phyloP scores from a whole-genome alignment of 2,797 vertebrate genomes.

The Notolepis coatsorum region DNA sequence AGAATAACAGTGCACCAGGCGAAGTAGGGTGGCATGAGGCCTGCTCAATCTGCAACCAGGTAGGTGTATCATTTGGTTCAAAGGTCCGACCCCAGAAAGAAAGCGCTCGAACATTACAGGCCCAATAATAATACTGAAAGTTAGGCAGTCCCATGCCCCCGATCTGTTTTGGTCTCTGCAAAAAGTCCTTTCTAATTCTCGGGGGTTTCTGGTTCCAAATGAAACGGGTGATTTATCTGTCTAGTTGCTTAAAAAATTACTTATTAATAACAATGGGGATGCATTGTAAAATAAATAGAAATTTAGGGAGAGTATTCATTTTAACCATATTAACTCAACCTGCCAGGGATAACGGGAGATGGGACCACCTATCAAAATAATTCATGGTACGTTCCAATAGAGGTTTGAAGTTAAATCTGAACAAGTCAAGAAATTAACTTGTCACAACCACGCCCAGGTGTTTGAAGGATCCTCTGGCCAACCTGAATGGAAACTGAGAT shows the following conservation, averaged over 20 bases:
- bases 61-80: too few species aligned
- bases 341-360: slow-evolving; percentile 1
- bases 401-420: background rate
- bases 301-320: slow-evolving; percentile 4
- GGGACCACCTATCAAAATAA: background rate
- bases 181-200: slow-evolving; percentile 7
- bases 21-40: too few species aligned
- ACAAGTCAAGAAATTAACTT: background rate
- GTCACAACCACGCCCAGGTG: slow-evolving; percentile 3
- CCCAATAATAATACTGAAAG: too few species aligned
- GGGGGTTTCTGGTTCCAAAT: slow-evolving; percentile 6
- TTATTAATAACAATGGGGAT: slow-evolving; percentile 4
- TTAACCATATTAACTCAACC: slow-evolving; percentile 4
- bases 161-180: too few species aligned
- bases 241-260: slow-evolving; percentile 1
- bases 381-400: background rate
- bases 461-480: background rate
- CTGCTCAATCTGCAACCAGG: too few species aligned
- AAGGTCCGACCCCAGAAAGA: too few species aligned
- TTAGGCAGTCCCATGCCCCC: too few species aligned
- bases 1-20: too few species aligned
- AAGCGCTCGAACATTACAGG: too few species aligned
- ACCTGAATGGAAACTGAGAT: background rate
- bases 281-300: slow-evolving; percentile 8
- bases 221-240: background rate